Evolutionary conservation across 1,140 invertebrate species (phyloP), one percentile per base, ranked within the genome.

Genomic region (Rhyacophila brunnea): DNA sequence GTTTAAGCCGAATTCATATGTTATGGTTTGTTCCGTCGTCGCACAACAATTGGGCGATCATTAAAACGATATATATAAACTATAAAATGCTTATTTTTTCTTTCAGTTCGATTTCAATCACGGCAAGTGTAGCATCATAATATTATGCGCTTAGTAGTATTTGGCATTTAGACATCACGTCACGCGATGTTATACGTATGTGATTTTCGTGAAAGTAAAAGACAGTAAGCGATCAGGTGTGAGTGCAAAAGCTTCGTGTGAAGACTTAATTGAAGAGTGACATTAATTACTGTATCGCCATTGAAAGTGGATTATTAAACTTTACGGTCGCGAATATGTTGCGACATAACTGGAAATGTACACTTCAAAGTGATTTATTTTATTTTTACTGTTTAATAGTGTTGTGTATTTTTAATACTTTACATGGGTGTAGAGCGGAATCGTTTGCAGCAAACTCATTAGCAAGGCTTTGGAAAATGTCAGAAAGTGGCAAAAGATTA

Each of bases 51-150:
- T 28, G 23, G 23, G 23, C 9, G 23, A 28, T 28, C 23, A 28
- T 28, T 28, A 28, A 28, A 10, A 36, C 54, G 9, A 17, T 19
- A 15, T 58, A 58, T 58, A 58, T 50, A 58, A 49, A 20, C 46
- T 13, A 58, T 42, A 58, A 34, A 17, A 13, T 28, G 19, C 5
- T n/a, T 17, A 13, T 42, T 36, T 53, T 38, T 28, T 48, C 55
- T 58, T 58, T 45, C 60, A 62, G 60, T 62, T 54, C 32, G 32
- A 40, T 32, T 42, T 46, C 32, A 44, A 51, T 52, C 46, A 36
- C 36, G 28, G 34, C 40, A 17, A 15, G 43, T 45, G 43, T 9
- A 45, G 17, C 43, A 42, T n/a, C 38, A 42, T 23, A 11, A 35
- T 15, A 54, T 40, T 28, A 54, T 20, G 28, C 11, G 5, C n/a